These are phyloP conservation scores for Paralvinella palmiformis DNA, from an alignment of 1,140 invertebrate species.

Conservation along the genomic window DNA sequence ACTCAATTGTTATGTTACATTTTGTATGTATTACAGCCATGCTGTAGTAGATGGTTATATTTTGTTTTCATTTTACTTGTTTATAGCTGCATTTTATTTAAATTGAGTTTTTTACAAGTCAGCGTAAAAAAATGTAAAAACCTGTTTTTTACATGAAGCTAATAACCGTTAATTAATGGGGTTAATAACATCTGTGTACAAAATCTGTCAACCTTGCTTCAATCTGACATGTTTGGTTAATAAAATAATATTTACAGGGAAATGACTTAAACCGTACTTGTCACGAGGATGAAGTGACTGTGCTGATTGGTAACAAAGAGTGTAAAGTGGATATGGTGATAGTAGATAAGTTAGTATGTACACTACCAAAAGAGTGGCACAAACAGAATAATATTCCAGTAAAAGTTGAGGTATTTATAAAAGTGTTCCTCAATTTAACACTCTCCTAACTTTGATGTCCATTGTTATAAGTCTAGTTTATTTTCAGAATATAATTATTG, in stretches of 20 bases:
- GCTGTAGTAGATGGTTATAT: too few species aligned
- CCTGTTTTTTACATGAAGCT: too few species aligned
- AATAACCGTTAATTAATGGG: too few species aligned
- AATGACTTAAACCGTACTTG: constrained; percentile 84
- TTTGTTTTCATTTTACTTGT: too few species aligned
- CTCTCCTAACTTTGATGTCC: neutral
- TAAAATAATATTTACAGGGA: constrained; percentile 51
- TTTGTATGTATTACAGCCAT: too few species aligned
- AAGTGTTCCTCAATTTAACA: neutral
- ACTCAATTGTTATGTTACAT: too few species aligned
- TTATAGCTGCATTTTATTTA: too few species aligned
- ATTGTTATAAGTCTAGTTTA: neutral
- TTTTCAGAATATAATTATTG: neutral
- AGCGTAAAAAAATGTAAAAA: too few species aligned
- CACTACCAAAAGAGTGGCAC: constrained; percentile 62
- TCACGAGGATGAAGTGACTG: constrained; percentile 86
- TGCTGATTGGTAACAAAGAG: constrained; percentile 77
- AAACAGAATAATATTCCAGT: constrained; percentile 53
- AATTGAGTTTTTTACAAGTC: too few species aligned
- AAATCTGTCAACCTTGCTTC: neutral
- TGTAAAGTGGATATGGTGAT: constrained; percentile 93
- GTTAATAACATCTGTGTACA: too few species aligned
- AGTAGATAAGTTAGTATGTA: constrained; percentile 77
- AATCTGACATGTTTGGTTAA: constrained; percentile 6
- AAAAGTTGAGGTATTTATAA: neutral